Percentiles rank a stretch among this genome's conserved stretches.
phyloP scores from a whole-genome alignment of 2,113 vertebrate genomes.

The Prunella fulvescens region DNA sequence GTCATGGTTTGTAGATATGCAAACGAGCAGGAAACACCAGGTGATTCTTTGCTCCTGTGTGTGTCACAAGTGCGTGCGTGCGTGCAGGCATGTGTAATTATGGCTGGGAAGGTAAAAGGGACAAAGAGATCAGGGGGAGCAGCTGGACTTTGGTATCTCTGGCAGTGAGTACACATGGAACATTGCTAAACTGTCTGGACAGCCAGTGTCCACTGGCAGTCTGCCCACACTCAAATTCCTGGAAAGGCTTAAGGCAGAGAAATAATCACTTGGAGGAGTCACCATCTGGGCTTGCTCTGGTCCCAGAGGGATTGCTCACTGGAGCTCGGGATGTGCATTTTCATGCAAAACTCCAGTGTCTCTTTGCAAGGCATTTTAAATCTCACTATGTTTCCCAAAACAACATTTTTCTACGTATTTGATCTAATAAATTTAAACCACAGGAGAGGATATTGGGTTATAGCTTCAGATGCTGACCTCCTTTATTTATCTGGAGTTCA shows the following conservation, averaged over 20 bases:
- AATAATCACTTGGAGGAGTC: slow-evolving; percentile 66
- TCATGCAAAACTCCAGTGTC: slow-evolving; percentile 42
- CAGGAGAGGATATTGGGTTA: not conserved
- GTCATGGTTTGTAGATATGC: rapidly evolving
- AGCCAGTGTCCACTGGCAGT: slow-evolving; percentile 62
- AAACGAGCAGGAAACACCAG: not conserved
- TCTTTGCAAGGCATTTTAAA: slow-evolving; percentile 40
- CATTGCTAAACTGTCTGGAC: slow-evolving; percentile 27
- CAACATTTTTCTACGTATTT: not conserved
- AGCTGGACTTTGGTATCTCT: slow-evolving; percentile 44
- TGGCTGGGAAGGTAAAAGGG: not conserved
- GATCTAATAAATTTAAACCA: not conserved
- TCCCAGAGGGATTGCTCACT: slow-evolving; percentile 47
- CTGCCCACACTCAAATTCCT: slow-evolving; percentile 73
- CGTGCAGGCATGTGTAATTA: not conserved
- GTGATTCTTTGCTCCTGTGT: not conserved
- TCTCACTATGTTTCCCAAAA: not conserved
- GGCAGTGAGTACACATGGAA: slow-evolving; percentile 15
- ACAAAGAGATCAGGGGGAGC: slow-evolving; percentile 23
- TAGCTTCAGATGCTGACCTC: not conserved
- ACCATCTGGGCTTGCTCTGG: slow-evolving; percentile 61
- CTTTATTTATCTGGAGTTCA: not conserved
- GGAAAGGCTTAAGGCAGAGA: slow-evolving; percentile 76
- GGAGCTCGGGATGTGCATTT: slow-evolving; percentile 9
- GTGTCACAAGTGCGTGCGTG: not conserved